Conservation (phyloP, 2,888 invertebrate genomes). For the Chrysolina haemoptera region DNA sequence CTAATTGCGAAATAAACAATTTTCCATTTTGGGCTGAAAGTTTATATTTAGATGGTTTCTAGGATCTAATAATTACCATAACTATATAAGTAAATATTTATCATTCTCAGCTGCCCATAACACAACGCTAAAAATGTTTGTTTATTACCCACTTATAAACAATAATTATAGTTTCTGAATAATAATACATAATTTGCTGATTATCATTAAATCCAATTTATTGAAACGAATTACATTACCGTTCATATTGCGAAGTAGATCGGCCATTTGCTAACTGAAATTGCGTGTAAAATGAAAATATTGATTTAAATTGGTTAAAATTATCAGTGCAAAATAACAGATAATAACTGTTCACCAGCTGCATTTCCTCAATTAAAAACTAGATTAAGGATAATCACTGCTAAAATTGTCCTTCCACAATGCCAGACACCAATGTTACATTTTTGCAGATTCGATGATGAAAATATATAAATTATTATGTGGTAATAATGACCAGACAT, state of each 20-base stretch:
- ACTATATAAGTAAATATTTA: not conserved
- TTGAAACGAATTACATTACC: not conserved
- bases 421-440: not conserved
- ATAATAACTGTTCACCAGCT: constrained; percentile 4
- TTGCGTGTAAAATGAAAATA: constrained; percentile 10
- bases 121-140: not conserved
- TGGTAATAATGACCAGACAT: not conserved
- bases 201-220: not conserved
- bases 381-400: not conserved
- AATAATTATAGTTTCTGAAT: constrained; percentile 20
- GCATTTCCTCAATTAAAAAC: constrained; percentile 19
- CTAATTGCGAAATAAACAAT: not conserved
- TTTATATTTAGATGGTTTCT: not conserved
- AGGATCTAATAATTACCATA: not conserved
- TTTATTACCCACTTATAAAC: not conserved
- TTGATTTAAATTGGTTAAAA: constrained; percentile 8
- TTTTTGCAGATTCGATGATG: constrained; percentile 1
- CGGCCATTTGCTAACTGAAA: not conserved
- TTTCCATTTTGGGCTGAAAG: not conserved
- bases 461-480: not conserved
- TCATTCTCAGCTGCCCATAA: not conserved
- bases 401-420: not conserved
- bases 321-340: constrained; percentile 2
- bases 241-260: constrained; percentile 2
- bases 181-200: constrained; percentile 17